Evolutionary conservation across 1,140 invertebrate species (phyloP), one percentile per base, ranked within the genome.

Genomic region (Spodoptera frugiperda): DNA sequence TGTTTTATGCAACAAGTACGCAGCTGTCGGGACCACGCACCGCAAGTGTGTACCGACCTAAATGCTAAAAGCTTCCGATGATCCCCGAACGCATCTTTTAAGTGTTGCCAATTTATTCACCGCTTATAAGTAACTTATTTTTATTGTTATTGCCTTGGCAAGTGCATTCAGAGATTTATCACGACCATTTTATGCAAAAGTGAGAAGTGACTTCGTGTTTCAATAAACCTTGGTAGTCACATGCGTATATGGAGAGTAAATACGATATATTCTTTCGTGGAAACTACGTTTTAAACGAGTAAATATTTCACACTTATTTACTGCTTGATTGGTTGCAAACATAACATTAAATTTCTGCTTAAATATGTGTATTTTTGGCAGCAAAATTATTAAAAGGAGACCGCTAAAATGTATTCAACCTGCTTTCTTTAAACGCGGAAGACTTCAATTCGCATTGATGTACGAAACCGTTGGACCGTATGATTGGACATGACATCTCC

Each of bases 91-190:
- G 19, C 44, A 11, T 51, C 48, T 10, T 51, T 51, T 68, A 17
- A 68, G 65, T n/a, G 65, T 68, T 51, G 65, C 49, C 65, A 68
- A 53, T 68, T 51, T 68, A 68, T 65, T 15, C 46, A 63, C n/a
- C 14, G n/a, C 21, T 2, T 51, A 49, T 68, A 68, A 68, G 33
- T 68, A 15, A 68, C 10, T 53, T 39, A 39, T 39, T 68, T 53
- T 68, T 68, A 68, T 68, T 53, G 48, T 68, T 68, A 14, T 53
- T 33, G 17, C 65, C 65, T 68, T 68, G 65, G 48, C 65, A 68
- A 68, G 48, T n/a, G 48, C 48, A 68, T 51, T 53, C 25, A 6
- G 48, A 68, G 25, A 68, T 68, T 68, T 68, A 68, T 68, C 8
- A 48, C 39, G 53, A n/a, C n/a, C 46, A 48, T 67, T 68, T 68